Conservation (phyloP, 2,888 invertebrate genomes). For the Drosophila limbata region DNA sequence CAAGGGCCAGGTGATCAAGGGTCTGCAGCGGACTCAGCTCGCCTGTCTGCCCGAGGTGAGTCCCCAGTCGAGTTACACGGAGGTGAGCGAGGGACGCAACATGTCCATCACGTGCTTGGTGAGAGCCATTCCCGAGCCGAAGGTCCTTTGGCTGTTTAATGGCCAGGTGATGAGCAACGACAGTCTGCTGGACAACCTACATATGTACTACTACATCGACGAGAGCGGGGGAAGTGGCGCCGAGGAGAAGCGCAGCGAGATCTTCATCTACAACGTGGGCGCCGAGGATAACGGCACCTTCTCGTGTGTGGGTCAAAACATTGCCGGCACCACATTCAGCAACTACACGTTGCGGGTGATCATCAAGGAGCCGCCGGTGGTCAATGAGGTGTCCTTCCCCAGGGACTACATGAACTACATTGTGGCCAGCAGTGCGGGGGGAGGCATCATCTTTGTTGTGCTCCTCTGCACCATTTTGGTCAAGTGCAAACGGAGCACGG, state of each 20-base stretch:
- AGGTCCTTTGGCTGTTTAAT: constrained; percentile 93
- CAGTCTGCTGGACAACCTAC: constrained; percentile 89
- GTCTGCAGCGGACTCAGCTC: constrained; percentile 89
- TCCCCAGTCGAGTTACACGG: constrained; percentile 91
- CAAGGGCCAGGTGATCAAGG: constrained; percentile 89
- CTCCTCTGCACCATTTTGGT: constrained; percentile 89
- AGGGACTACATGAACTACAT: constrained; percentile 90
- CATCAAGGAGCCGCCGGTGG: constrained; percentile 90
- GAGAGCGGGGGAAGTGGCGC: constrained; percentile 88
- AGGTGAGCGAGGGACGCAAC: constrained; percentile 92
- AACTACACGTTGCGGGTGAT: constrained; percentile 93
- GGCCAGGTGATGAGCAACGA: constrained; percentile 92
- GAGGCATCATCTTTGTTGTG: constrained; percentile 88
- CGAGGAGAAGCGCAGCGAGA: constrained; percentile 91
- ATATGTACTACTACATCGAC: constrained; percentile 90
- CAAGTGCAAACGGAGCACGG: constrained; percentile 85
- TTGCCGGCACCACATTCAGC: constrained; percentile 91
- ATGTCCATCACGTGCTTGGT: constrained; percentile 93
- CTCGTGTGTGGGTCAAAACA: constrained; percentile 93
- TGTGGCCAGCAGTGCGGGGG: constrained; percentile 88
- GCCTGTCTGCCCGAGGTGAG: constrained; percentile 93
- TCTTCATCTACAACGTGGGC: constrained; percentile 91
- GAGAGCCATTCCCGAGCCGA: constrained; percentile 92
- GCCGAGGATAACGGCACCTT: constrained; percentile 94
- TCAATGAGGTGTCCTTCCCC: constrained; percentile 89